phyloP scores from a whole-genome alignment of 2,888 invertebrate genomes.

The Cantharis rufa region DNA sequence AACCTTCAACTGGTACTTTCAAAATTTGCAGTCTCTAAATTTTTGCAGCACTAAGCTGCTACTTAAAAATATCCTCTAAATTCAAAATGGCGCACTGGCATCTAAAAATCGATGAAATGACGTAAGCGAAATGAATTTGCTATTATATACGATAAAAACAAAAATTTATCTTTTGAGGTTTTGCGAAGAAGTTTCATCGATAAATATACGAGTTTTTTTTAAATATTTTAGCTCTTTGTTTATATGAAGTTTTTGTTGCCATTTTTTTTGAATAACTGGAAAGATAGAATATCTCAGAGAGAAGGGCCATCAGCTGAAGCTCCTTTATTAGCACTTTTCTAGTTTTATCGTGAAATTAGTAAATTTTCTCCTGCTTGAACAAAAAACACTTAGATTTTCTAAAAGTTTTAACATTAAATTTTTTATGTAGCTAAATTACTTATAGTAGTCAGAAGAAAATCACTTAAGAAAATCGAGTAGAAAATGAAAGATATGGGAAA shows the following conservation, averaged over 20 bases:
- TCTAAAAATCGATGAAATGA: neutral
- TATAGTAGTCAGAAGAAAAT: neutral
- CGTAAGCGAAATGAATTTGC: neutral
- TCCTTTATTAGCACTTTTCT: neutral
- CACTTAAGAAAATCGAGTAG: slow-evolving; percentile 2
- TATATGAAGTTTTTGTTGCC: neutral
- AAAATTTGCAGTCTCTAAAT: too few relatives aligned
- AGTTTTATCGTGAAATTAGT: neutral
- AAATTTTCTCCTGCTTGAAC: neutral
- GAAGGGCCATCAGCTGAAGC: neutral
- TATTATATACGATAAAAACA: neutral
- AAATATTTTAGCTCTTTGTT: neutral
- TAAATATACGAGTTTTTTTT: neutral
- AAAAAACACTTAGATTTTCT: neutral
- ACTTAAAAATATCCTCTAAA: too few relatives aligned
- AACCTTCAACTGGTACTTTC: too few relatives aligned
- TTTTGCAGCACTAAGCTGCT: too few relatives aligned
- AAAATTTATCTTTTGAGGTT: too few relatives aligned
- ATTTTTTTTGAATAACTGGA: neutral
- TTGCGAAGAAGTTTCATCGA: neutral
- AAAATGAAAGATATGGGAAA: slow-evolving; percentile 7
- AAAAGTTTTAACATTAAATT: neutral
- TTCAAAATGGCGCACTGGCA: too few relatives aligned
- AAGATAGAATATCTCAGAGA: neutral
- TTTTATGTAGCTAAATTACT: neutral